These are phyloP conservation scores for Thinocorus orbignyianus DNA, from an alignment of 2,113 vertebrate genomes.

Conservation along the genomic window DNA sequence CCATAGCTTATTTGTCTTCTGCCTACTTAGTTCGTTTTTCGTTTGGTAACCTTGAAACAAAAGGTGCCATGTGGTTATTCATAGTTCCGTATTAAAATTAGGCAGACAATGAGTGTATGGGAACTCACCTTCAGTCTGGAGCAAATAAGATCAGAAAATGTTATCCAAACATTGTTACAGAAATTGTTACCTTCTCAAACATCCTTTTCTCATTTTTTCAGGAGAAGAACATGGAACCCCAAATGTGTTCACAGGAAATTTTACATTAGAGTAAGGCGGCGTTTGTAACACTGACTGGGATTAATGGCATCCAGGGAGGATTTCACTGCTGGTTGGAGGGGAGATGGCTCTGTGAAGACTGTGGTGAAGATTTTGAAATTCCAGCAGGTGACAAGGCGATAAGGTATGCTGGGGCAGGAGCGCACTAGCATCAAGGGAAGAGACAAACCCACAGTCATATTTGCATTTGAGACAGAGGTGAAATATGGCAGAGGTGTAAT, in stretches of 20 bases:
- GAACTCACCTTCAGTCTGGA: neutral
- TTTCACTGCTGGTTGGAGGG: neutral
- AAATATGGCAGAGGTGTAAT: neutral
- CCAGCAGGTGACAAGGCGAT: neutral
- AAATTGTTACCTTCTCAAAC: neutral
- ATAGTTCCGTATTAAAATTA: neutral
- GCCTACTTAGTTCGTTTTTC: neutral
- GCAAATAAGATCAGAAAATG: neutral
- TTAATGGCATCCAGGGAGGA: neutral
- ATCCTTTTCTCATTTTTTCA: neutral
- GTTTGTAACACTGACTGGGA: neutral
- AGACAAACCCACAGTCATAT: neutral
- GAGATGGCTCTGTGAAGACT: neutral
- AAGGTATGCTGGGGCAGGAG: neutral
- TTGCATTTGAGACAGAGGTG: neutral
- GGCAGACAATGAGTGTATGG: neutral
- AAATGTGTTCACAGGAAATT: neutral
- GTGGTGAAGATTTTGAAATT: neutral
- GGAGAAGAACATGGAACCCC: neutral
- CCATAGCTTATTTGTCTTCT: neutral
- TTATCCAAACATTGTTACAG: neutral
- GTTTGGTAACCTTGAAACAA: neutral
- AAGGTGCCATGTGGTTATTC: neutral
- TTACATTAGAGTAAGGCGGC: neutral
- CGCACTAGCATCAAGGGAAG: neutral